Conservation (phyloP, 1,140 invertebrate species). For the Apis laboriosa region DNA sequence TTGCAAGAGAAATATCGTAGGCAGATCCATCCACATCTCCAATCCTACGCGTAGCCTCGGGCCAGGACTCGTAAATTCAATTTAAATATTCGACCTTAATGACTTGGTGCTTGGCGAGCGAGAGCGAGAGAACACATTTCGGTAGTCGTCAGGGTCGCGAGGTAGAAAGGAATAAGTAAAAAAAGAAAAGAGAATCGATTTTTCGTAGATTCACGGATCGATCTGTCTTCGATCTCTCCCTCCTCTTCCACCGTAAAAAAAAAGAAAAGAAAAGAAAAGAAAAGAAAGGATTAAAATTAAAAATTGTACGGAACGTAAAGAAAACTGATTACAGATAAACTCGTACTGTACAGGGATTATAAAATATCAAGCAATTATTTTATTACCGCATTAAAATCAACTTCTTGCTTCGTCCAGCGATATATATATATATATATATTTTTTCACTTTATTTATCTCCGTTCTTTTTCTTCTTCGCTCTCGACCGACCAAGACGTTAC, state of each 20-base stretch:
- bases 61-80: conserved; percentile 77
- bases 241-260: not conserved
- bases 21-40: conserved; percentile 7
- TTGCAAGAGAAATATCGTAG: not conserved
- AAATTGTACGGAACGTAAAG: not conserved
- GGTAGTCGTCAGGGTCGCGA: conserved; percentile 70
- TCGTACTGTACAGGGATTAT: not conserved
- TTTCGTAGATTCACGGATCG: not conserved
- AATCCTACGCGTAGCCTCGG: conserved; percentile 54
- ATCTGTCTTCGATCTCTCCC: not conserved
- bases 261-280: not conserved
- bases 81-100: conserved; percentile 80
- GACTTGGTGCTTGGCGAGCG: conserved; percentile 66
- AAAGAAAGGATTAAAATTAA: not conserved
- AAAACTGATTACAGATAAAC: not conserved
- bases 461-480: too few species aligned
- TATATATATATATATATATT: too few species aligned
- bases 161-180: conserved; percentile 16
- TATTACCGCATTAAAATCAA: conserved; percentile 26
- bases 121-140: conserved; percentile 51
- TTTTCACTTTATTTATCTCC: too few species aligned
- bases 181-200: conserved; percentile 42
- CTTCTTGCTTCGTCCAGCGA: not conserved
- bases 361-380: conserved; percentile 16
- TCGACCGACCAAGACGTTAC: not conserved